Conservation (phyloP, 2,797 vertebrate genomes). For the Sphenopsis melanotis region DNA sequence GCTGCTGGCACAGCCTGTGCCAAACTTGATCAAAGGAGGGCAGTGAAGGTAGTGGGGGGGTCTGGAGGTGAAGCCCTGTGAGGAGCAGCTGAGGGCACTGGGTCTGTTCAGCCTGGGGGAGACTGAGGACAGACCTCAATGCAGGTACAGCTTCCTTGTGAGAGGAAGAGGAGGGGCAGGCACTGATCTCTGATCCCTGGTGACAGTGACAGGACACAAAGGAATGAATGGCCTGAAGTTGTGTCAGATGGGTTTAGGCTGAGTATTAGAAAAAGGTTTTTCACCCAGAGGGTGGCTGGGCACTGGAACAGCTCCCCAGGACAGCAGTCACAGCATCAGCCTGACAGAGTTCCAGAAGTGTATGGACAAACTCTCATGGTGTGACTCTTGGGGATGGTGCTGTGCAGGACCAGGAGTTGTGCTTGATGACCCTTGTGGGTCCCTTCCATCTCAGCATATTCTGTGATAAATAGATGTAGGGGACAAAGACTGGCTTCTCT, state of each 20-base stretch:
- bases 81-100: neutral
- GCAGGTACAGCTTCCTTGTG: neutral
- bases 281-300: neutral
- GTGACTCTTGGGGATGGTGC: neutral
- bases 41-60: neutral
- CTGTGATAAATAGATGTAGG: neutral
- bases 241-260: neutral
- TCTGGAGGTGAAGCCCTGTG: neutral
- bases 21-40: neutral
- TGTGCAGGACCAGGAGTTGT: neutral
- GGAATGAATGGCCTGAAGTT: neutral
- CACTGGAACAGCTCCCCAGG: neutral
- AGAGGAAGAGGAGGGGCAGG: neutral
- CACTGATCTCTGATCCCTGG: neutral
- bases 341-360: neutral
- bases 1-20: neutral
- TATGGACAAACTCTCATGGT: neutral
- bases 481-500: neutral
- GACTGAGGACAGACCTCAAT: neutral
- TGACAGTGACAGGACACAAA: fast-evolving
- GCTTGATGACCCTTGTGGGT: neutral
- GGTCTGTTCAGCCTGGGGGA: neutral
- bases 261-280: neutral
- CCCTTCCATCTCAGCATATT: neutral
- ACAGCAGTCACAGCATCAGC: neutral